Base-by-base conservation (phyloP, 2,113 vertebrate species). In the Mus spicilegus region DNA sequence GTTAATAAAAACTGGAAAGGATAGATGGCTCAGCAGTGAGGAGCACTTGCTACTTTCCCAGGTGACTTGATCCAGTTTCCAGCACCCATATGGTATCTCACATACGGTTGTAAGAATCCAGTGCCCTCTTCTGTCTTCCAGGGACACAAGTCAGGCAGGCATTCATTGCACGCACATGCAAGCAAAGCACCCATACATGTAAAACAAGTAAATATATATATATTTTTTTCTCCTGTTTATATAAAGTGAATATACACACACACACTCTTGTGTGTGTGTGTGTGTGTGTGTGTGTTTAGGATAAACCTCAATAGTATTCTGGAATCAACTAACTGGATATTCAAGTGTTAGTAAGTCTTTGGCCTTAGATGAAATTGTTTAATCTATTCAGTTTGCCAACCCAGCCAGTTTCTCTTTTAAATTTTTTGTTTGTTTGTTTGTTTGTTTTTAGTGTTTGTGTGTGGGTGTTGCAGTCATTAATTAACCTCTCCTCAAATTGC, bases 281-380 rank as follows among this genome's bases (percentile, higher is more conserved):
- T 42, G 42, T 42, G 42, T 42, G 42, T 42, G 42, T 42, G 42
- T 42, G 42, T 42, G 42, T 42, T 2, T 42, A 42, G 42, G 42
- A 30, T 75, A 95, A 94, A 90, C n/a, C 8, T 0, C 30, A 89
- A 26, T 5, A 77, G 90, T 19, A 61, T 96, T 87, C 22, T 92
- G 7, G 49, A 94, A 63, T 87, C 54, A 93, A 42, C 42, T 26
- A 91, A 86, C 67, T 82, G 67, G 67, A 36, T 3, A 1, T 42
- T 92, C 39, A 73, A 49, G 22, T 92, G 67, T 96, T 95, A 17
- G 13, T 39, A 65, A 72, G 73, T 92, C 46, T 90, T 95, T 85
- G 54, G 63, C 63, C 12, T 85, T 95, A 36, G 65, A 14, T 93
- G 8, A 80, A 85, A 26, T 54, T 95, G 13, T 89, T 80, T 89